Conservation (phyloP, 2,888 invertebrate species). For the Oscheius sp. region DNA sequence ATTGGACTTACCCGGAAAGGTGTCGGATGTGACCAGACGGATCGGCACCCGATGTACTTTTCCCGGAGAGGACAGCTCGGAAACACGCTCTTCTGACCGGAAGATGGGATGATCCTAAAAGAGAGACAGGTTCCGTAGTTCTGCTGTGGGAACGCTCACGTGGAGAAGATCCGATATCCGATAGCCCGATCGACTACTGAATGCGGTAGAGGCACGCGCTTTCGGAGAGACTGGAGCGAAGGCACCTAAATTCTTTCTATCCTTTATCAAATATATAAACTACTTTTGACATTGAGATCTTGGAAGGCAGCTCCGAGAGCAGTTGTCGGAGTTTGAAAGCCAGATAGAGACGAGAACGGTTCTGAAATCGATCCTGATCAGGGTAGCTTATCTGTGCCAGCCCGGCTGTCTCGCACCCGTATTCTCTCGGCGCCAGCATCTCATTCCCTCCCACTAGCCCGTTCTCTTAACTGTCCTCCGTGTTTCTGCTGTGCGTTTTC, state of each 20-base stretch:
- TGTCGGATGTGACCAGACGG: slow-evolving; percentile 32
- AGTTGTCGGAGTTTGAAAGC: slow-evolving; percentile 62
- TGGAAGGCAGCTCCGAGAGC: slow-evolving; percentile 57
- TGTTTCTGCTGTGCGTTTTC: slow-evolving; percentile 9
- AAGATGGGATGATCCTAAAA: slow-evolving; percentile 22
- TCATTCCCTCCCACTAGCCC: not conserved
- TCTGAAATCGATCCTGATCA: slow-evolving; percentile 35
- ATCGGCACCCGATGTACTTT: slow-evolving; percentile 43
- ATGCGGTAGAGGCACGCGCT: not conserved
- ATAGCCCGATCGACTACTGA: slow-evolving; percentile 12
- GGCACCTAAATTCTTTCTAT: slow-evolving; percentile 34
- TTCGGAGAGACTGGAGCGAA: slow-evolving; percentile 46
- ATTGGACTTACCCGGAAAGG: slow-evolving; percentile 5
- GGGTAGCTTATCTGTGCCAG: not conserved
- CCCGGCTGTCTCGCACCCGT: slow-evolving; percentile 10
- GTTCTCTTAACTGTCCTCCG: slow-evolving; percentile 12
- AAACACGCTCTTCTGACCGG: slow-evolving; percentile 21
- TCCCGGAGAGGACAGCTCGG: slow-evolving; percentile 17
- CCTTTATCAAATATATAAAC: not conserved
- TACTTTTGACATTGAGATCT: slow-evolving; percentile 56
- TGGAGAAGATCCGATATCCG: slow-evolving; percentile 38
- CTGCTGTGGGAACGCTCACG: not conserved
- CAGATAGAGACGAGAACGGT: slow-evolving; percentile 48
- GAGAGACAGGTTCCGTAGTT: not conserved
- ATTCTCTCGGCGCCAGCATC: slow-evolving; percentile 12